Evolutionary conservation across 2,888 invertebrate genomes (phyloP).

Genomic region (Oxycera nigricornis): DNA sequence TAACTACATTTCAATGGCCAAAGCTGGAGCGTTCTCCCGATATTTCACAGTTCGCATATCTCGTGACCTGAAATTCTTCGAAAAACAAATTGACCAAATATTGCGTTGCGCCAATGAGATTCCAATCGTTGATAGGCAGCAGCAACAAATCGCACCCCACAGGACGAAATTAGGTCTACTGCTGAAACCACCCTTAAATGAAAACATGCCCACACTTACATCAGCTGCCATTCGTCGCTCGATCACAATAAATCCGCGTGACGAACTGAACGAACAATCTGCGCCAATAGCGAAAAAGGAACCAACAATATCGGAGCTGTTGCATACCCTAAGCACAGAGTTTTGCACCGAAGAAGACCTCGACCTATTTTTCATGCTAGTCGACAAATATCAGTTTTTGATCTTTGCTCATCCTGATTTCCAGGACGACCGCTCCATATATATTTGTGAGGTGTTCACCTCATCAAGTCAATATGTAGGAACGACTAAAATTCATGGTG

Average conservation of each 20-base stretch:
- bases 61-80: neutral
- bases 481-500: neutral
- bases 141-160: neutral
- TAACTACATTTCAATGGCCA: neutral
- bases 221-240: conserved; percentile 7
- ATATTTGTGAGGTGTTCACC: conserved; percentile 18
- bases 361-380: neutral
- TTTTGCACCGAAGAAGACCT: neutral
- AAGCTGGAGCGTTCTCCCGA: neutral
- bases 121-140: neutral
- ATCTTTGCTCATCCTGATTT: conserved; percentile 21
- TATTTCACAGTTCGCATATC: conserved; percentile 19
- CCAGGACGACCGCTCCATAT: neutral
- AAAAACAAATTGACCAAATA: neutral
- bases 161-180: neutral
- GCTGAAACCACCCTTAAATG: neutral
- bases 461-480: neutral
- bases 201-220: neutral
- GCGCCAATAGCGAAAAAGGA: neutral
- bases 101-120: neutral
- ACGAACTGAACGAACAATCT: neutral
- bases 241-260: neutral
- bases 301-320: conserved; percentile 8
- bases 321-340: neutral
- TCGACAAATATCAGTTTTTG: neutral